These are phyloP conservation scores for Homalodisca vitripennis DNA, from an alignment of 1,140 invertebrate species.

Conservation along the genomic window DNA sequence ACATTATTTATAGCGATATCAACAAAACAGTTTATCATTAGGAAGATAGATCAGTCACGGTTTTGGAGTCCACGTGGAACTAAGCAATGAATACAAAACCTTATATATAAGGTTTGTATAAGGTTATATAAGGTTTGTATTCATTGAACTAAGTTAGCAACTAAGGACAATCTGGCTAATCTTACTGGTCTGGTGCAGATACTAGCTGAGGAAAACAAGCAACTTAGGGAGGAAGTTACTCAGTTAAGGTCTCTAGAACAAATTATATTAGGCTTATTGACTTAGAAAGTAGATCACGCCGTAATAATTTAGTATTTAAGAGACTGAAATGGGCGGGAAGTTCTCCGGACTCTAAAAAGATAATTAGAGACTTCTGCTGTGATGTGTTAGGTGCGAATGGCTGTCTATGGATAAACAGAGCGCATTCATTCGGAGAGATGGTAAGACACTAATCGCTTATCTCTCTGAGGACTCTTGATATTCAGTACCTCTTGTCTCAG, in stretches of 20 bases:
- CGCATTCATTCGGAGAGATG: not conserved
- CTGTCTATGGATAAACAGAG: not conserved
- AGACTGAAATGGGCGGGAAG: not conserved
- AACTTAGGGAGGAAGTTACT: not conserved
- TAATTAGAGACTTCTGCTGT: too few relatives aligned
- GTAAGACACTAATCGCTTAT: not conserved
- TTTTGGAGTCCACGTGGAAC: too few relatives aligned
- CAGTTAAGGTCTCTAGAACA: not conserved
- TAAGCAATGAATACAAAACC: too few relatives aligned
- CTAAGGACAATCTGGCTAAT: not conserved
- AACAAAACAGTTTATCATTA: too few relatives aligned
- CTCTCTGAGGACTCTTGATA: not conserved
- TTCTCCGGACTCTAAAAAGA: not conserved
- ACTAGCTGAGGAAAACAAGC: not conserved
- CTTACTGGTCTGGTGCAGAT: not conserved
- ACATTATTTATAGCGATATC: too few relatives aligned
- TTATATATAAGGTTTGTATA: too few relatives aligned
- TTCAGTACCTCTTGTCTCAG: not conserved
- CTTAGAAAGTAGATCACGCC: not conserved
- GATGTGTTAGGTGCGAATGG: not conserved
- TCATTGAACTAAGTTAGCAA: not conserved
- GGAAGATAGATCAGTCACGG: too few relatives aligned
- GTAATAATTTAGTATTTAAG: not conserved
- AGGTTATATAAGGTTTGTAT: too few relatives aligned
- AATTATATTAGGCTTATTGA: not conserved